Conservation (phyloP, 2,888 invertebrate species). For the Julus scandinavius region DNA sequence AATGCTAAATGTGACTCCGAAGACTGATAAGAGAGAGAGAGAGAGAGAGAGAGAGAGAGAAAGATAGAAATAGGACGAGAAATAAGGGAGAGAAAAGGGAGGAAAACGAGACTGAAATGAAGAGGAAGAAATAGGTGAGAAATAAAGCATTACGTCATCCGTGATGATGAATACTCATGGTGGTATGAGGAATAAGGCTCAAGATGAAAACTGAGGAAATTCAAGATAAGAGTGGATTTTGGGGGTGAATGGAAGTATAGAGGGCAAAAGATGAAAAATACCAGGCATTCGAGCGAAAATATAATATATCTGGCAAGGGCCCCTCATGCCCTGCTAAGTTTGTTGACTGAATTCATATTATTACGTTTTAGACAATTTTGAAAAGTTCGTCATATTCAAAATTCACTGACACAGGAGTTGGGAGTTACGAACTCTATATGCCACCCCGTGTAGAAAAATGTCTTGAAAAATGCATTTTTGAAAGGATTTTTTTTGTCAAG, state of each 20-base stretch:
- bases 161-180: constrained; percentile 40
- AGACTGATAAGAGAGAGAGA: constrained; percentile 51
- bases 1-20: constrained; percentile 52
- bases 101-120: constrained; percentile 44
- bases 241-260: background rate
- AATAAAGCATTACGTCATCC: constrained; percentile 36
- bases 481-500: background rate
- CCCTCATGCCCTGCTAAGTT: background rate
- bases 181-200: background rate
- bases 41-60: too few species aligned
- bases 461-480: background rate
- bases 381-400: background rate
- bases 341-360: constrained; percentile 31
- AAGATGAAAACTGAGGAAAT: constrained; percentile 10
- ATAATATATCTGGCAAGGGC: constrained; percentile 5
- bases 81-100: constrained; percentile 36
- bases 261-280: constrained; percentile 17
- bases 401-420: constrained; percentile 9
- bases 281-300: constrained; percentile 18
- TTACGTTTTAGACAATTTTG: background rate
- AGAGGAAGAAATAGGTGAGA: constrained; percentile 48
- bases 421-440: background rate
- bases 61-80: constrained; percentile 37
- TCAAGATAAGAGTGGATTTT: background rate
- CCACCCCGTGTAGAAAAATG: background rate